Evolutionary conservation across 2,797 vertebrate species (phyloP).

Genomic region (Masticophis lateralis): DNA sequence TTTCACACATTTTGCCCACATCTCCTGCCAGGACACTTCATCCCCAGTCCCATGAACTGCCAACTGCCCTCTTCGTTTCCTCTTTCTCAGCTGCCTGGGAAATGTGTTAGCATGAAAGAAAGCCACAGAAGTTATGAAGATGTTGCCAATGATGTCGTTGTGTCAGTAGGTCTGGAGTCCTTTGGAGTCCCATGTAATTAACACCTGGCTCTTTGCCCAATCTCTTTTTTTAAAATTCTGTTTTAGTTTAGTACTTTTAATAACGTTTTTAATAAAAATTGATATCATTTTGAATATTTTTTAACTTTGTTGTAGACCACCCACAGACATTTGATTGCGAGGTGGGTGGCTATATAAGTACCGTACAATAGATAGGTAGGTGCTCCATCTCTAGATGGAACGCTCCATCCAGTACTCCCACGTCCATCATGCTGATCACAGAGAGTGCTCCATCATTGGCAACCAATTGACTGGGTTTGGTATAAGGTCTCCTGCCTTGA

Average conservation of each 20-base stretch:
- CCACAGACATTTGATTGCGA: neutral
- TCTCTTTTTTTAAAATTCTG: neutral
- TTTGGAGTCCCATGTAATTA: neutral
- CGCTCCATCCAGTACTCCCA: neutral
- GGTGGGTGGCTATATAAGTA: neutral
- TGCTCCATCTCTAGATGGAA: neutral
- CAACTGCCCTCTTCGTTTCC: neutral
- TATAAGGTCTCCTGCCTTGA: neutral
- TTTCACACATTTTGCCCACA: constrained; percentile 21
- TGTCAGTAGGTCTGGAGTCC: neutral
- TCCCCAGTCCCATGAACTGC: constrained; percentile 9
- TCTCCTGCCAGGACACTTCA: constrained; percentile 1
- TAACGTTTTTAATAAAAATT: neutral
- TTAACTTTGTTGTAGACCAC: neutral
- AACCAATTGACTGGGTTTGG: neutral
- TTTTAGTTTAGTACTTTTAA: neutral
- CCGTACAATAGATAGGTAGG: neutral
- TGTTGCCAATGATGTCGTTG: neutral
- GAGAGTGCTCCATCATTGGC: neutral
- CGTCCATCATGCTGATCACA: neutral
- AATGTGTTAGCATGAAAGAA: constrained; percentile 17
- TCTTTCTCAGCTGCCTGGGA: constrained; percentile 7
- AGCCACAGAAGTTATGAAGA: neutral
- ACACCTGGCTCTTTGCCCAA: neutral
- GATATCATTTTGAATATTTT: neutral